phyloP scores from a whole-genome alignment of 2,797 vertebrate species.

The Pelochelys cantorii region DNA sequence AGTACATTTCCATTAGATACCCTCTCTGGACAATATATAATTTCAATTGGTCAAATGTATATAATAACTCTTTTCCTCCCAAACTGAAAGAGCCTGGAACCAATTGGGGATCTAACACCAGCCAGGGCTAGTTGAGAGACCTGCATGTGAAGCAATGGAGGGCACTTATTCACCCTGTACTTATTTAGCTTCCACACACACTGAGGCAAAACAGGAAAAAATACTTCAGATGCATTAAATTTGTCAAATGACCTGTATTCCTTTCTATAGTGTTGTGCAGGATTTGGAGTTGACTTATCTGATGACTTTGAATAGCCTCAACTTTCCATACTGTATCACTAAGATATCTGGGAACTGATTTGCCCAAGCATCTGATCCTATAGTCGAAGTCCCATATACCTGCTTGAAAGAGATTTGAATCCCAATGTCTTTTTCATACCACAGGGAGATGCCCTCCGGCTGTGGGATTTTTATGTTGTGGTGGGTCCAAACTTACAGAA shows the following conservation, averaged over 20 bases:
- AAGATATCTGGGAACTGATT: not conserved
- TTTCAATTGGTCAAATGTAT: not conserved
- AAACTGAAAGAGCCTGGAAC: not conserved
- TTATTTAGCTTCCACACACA: not conserved
- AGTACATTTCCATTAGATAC: not conserved
- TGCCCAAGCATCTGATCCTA: not conserved
- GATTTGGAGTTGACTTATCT: not conserved
- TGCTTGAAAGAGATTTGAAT: not conserved
- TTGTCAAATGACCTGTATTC: not conserved
- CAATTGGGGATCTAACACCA: not conserved
- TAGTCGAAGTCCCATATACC: not conserved
- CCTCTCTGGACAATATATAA: not conserved
- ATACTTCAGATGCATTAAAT: not conserved
- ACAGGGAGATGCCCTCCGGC: not conserved
- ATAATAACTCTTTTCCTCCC: not conserved
- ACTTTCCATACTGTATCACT: not conserved
- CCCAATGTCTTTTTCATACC: not conserved
- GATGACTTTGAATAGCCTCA: not conserved
- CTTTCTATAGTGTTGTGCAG: not conserved
- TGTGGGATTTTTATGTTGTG: not conserved
- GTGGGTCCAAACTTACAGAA: not conserved
- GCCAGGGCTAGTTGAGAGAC: not conserved
- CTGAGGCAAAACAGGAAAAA: too few relatives aligned
- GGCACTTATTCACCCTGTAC: not conserved
- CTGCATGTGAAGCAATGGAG: not conserved